A percentile compares a stretch with the other conserved stretches of the same genome.
These are phyloP conservation scores for Drosophila jambulina DNA, from an alignment of 1,140 invertebrate species.

Conservation along the genomic window DNA sequence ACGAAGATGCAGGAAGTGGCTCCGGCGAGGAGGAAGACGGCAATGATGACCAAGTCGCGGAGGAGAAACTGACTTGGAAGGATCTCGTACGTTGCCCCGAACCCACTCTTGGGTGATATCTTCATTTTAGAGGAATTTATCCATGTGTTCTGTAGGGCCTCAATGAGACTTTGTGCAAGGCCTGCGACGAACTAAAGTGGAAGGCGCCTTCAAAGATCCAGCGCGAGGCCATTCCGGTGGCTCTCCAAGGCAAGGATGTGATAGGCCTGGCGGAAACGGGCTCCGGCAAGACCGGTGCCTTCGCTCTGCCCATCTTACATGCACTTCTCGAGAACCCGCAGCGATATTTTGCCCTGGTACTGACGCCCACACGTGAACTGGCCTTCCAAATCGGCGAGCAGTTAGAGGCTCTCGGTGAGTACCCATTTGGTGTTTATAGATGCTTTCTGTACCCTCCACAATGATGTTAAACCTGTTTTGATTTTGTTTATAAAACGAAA, in stretches of 20 bases:
- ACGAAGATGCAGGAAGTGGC: constrained; percentile 9
- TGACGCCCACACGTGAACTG: constrained; percentile 98
- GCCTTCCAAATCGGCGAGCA: constrained; percentile 98
- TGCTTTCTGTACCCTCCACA: constrained; percentile 11
- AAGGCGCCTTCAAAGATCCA: constrained; percentile 97
- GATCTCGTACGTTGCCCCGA: constrained; percentile 64
- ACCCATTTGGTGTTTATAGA: neutral
- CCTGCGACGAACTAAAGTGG: constrained; percentile 97
- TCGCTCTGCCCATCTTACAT: constrained; percentile 98
- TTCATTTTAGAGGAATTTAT: neutral
- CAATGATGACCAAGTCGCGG: constrained; percentile 9
- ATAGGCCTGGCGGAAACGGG: constrained; percentile 99
- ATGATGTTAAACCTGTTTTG: constrained; percentile 80
- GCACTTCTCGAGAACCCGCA: constrained; percentile 95
- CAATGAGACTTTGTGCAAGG: constrained; percentile 95
- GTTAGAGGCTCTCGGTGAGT: constrained; percentile 95
- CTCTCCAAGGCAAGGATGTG: constrained; percentile 96
- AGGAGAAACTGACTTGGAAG: constrained; percentile 69
- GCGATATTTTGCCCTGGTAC: constrained; percentile 95
- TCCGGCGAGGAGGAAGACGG: constrained; percentile 11
- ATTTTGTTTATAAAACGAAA: constrained; percentile 71
- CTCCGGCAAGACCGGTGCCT: constrained; percentile 99
- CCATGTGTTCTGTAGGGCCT: constrained; percentile 89
- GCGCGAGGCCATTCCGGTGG: constrained; percentile 95
- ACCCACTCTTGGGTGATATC: accelerated